Base-by-base conservation (phyloP, 2,797 vertebrate genomes). In the Harpagifer antarcticus region DNA sequence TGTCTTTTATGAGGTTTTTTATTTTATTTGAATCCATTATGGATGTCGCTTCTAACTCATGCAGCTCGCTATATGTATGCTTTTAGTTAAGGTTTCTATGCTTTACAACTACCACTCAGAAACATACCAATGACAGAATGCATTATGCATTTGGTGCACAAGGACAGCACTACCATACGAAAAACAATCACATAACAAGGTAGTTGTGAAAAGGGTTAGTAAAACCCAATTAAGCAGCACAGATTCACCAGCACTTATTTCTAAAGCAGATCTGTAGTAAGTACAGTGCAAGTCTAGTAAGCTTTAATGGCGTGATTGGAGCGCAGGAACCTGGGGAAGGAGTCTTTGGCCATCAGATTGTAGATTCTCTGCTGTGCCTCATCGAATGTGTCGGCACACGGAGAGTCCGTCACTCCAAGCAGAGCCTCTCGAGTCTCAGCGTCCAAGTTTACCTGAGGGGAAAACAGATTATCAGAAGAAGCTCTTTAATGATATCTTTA, bases 281-380 rank as follows among this genome's bases (percentile, higher is more conserved):
- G 49, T 53, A 43, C 17, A 1, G 17, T 19, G 13, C 11, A 2
- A 1, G 45, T 64, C 81, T 69, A 90, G 52, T 74, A 81, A 20
- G 81, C 82, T 63, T 72, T 88, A n/a, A 91, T 44, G 11, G 79
- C 88, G 67, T 90, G 83, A 2, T 92, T 12, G 0, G 95, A 96
- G 44, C 93, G 95, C 66, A 95, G 92, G 87, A 96, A 96, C 14
- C 95, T 91, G 7, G 95, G 95, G 78, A 96, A 96, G 20, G 95
- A 95, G 85, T 96, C 96, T 63, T 95, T 94, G 60, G 95, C 94
- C 96, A 96, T 96, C 75, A 96, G 77, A 16, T 48, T 91, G 65
- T 91, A 96, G 85, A 96, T 96, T 45, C 88, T 91, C 60, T 91
- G 92, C 86, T 96, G 95, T 2, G 96, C 96, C n/a, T 86, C 65